phyloP scores from a whole-genome alignment of 53 echinoderm and acorn worm species.

The Paelopatides confundens region DNA sequence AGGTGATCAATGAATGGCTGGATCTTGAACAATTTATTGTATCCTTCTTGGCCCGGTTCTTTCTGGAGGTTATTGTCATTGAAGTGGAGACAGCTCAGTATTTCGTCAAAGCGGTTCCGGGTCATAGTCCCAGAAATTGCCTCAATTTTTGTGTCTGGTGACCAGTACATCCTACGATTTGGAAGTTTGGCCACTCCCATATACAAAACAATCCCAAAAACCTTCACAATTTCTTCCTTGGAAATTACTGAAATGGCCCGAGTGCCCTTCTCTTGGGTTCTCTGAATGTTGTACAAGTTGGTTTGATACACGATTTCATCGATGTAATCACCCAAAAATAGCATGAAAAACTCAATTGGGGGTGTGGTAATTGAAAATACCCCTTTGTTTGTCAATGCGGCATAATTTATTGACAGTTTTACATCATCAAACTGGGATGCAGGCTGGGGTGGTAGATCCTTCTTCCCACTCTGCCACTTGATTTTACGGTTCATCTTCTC shows the following conservation, averaged over 20 bases:
- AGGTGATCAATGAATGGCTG: too few relatives aligned
- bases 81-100: neutral
- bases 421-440: conserved; percentile 4
- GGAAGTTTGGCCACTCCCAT: conserved; percentile 7
- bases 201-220: neutral
- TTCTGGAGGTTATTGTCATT: neutral
- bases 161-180: too few relatives aligned
- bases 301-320: neutral
- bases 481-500: too few relatives aligned
- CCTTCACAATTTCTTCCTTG: neutral
- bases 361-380: neutral
- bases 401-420: neutral
- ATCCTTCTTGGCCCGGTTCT: too few relatives aligned
- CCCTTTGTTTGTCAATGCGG: neutral
- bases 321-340: neutral
- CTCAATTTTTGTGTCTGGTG: neutral
- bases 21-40: conserved; percentile 17
- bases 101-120: neutral
- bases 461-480: too few relatives aligned
- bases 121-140: neutral
- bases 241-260: neutral
- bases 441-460: too few relatives aligned
- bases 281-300: too few relatives aligned
- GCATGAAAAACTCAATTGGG: neutral
- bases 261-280: too few relatives aligned